These are phyloP conservation scores for Scartelaos histophorus DNA, from an alignment of 2,113 vertebrate species.

Conservation along the genomic window DNA sequence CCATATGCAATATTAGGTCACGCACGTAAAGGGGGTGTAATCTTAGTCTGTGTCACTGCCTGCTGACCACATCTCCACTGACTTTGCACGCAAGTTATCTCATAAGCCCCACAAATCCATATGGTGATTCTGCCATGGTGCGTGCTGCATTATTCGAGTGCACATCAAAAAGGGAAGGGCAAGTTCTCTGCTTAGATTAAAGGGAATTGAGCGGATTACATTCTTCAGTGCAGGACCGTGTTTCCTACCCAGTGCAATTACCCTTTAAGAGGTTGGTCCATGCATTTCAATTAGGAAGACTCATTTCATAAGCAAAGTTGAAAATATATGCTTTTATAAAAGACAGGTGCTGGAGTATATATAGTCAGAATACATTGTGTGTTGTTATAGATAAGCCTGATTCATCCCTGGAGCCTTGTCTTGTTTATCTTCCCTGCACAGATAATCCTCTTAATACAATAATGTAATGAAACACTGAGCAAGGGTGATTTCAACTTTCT, in stretches of 20 bases:
- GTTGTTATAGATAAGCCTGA: slow-evolving; percentile 36
- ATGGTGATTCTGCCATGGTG: slow-evolving; percentile 11
- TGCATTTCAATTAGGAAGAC: slow-evolving; percentile 61
- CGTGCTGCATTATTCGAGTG: slow-evolving; percentile 38
- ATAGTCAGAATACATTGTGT: slow-evolving; percentile 30
- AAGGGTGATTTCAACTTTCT: slow-evolving; percentile 43
- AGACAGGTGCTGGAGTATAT: slow-evolving; percentile 43
- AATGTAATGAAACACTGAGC: slow-evolving; percentile 48
- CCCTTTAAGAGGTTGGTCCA: slow-evolving; percentile 29
- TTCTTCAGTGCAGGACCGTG: slow-evolving; percentile 43
- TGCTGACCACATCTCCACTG: slow-evolving; percentile 23
- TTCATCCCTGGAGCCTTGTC: slow-evolving; percentile 44
- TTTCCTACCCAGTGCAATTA: slow-evolving; percentile 45
- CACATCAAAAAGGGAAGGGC: slow-evolving; percentile 60
- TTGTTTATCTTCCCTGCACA: slow-evolving; percentile 53
- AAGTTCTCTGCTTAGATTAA: slow-evolving; percentile 54
- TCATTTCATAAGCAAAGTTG: slow-evolving; percentile 42
- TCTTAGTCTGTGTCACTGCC: slow-evolving; percentile 10
- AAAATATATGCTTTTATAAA: slow-evolving; percentile 38
- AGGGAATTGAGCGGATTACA: slow-evolving; percentile 55
- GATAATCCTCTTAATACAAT: slow-evolving; percentile 65
- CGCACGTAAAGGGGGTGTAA: slow-evolving; percentile 7
- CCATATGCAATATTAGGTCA: slow-evolving; percentile 10
- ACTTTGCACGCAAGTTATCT: slow-evolving; percentile 38
- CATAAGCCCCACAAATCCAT: slow-evolving; percentile 39